Conservation (phyloP, 2,888 invertebrate species). For the Orthonychiurus folsomi region DNA sequence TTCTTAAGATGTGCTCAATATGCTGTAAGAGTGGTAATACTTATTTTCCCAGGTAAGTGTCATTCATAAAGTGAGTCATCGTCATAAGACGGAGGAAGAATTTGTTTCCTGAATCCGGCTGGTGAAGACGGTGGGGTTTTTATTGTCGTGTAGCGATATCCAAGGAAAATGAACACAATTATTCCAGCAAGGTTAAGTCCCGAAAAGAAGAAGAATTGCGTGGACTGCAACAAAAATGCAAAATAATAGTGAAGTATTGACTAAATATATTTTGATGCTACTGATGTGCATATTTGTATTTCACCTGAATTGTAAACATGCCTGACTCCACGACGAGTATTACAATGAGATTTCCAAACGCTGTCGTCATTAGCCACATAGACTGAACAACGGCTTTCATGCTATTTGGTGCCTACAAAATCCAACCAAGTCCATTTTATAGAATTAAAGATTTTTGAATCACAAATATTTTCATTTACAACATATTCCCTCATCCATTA, state of each 20-base stretch:
- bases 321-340: conserved; percentile 73
- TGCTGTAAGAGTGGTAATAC: neutral
- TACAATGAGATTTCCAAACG: conserved; percentile 87
- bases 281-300: neutral
- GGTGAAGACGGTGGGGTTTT: neutral
- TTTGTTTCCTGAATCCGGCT: neutral
- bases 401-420: conserved; percentile 62
- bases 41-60: neutral
- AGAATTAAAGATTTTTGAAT: too few species aligned
- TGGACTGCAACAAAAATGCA: conserved; percentile 54
- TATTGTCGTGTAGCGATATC: conserved; percentile 12
- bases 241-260: neutral
- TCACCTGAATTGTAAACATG: conserved; percentile 66
- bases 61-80: neutral
- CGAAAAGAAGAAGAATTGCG: conserved; percentile 80
- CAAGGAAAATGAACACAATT: conserved; percentile 57
- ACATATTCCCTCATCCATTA: neutral
- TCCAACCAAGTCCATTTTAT: too few species aligned
- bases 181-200: conserved; percentile 75
- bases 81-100: neutral
- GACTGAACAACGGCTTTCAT: conserved; percentile 95
- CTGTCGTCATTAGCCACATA: conserved; percentile 82
- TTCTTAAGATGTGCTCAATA: too few species aligned
- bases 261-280: neutral
- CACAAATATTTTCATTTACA: neutral